Evolutionary conservation across 2,888 invertebrate species (phyloP).

Genomic region (Drosophila hamatofila): DNA sequence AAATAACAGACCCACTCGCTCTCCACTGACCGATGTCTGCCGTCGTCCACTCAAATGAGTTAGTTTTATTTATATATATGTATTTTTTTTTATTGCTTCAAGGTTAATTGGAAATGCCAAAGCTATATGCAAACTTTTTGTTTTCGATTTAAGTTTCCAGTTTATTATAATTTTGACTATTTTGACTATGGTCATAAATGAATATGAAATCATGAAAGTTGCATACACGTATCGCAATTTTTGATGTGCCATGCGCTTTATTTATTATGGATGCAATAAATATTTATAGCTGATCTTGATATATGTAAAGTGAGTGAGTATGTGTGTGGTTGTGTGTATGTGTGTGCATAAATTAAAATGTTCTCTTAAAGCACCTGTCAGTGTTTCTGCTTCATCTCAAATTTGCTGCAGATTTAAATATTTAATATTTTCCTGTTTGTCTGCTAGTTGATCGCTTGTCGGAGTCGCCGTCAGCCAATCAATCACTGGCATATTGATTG

Average conservation of each 20-base stretch:
- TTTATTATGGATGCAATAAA: constrained; percentile 72
- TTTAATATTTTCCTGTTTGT: constrained; percentile 2
- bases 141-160: constrained; percentile 24
- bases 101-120: constrained; percentile 75
- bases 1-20: constrained; percentile 38
- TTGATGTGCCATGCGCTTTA: constrained; percentile 11
- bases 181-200: background rate
- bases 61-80: constrained; percentile 46
- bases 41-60: constrained; percentile 35
- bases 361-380: constrained; percentile 27
- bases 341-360: constrained; percentile 19
- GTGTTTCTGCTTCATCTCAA: constrained; percentile 12
- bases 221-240: background rate
- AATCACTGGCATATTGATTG: constrained; percentile 61
- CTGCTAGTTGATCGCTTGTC: constrained; percentile 1
- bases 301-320: background rate
- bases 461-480: constrained; percentile 56
- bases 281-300: constrained; percentile 56
- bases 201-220: background rate
- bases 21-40: constrained; percentile 18
- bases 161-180: constrained; percentile 30
- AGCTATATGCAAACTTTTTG: constrained; percentile 52
- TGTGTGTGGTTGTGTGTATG: background rate
- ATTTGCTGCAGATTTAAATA: constrained; percentile 3
- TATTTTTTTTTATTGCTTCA: constrained; percentile 66